phyloP scores from a whole-genome alignment of 2,888 invertebrate genomes.

The Emmelina monodactyla region DNA sequence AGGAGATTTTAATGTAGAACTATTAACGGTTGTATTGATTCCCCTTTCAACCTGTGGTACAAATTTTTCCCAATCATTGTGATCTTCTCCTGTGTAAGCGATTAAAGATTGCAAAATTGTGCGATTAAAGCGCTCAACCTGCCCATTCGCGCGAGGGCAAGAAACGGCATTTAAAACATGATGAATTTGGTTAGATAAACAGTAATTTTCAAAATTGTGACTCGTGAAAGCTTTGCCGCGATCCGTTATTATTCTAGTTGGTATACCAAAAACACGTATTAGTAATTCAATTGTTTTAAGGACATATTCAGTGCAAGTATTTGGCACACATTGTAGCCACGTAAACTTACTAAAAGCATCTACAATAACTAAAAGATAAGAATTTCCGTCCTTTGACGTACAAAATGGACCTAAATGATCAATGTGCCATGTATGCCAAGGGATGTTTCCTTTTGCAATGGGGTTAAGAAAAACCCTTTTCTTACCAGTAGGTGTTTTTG shows the following conservation, averaged over 20 bases:
- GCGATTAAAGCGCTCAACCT: background rate
- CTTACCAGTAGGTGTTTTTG: conserved; percentile 12
- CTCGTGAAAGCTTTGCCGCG: background rate
- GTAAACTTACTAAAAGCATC: conserved; percentile 11
- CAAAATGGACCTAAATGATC: conserved; percentile 15
- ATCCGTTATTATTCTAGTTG: conserved; percentile 2
- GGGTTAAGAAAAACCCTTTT: conserved; percentile 10
- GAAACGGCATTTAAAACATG: conserved; percentile 15
- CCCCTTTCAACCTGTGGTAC: conserved; percentile 2
- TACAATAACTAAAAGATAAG: conserved; percentile 8
- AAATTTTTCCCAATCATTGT: conserved; percentile 1
- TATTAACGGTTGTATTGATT: background rate
- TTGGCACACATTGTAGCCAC: conserved; percentile 11
- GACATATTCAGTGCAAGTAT: conserved; percentile 4
- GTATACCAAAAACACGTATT: conserved; percentile 7
- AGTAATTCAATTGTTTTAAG: conserved; percentile 2
- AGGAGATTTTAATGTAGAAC: conserved; percentile 1
- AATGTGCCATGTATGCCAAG: conserved; percentile 8
- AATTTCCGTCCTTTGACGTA: conserved; percentile 8
- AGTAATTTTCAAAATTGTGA: background rate
- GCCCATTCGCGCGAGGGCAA: background rate
- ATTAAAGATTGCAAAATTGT: conserved; percentile 4
- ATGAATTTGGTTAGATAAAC: conserved; percentile 4
- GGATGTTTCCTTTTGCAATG: conserved; percentile 11
- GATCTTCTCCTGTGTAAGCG: conserved; percentile 2